Evolutionary conservation across 2,113 vertebrate genomes (phyloP).

Genomic region (Pseudorhombus dupliciocellatus): DNA sequence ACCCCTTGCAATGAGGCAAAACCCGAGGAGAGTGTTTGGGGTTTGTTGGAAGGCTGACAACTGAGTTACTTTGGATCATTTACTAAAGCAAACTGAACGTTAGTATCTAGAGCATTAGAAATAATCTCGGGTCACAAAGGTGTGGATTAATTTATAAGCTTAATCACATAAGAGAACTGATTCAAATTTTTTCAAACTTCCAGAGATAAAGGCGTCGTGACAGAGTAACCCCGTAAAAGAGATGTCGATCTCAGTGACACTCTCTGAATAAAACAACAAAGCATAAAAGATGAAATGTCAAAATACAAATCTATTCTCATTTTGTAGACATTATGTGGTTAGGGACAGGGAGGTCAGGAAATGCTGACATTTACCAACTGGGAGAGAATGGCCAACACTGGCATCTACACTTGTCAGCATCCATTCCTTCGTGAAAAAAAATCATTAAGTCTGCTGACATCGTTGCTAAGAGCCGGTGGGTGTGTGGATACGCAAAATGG

Average conservation of each 20-base stretch:
- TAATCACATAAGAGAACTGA: background rate
- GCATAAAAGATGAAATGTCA: background rate
- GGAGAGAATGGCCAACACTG: too few relatives aligned
- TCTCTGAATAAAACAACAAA: background rate
- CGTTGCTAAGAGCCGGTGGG: too few relatives aligned
- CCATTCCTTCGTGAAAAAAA: too few relatives aligned
- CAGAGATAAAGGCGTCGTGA: background rate
- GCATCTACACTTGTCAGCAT: too few relatives aligned
- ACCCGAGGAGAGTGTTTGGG: slow-evolving; percentile 8
- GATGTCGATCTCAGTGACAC: background rate
- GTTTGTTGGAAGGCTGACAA: slow-evolving; percentile 1
- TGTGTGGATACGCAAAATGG: too few relatives aligned
- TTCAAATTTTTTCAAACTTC: background rate
- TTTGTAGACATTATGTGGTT: background rate
- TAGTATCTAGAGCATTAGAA: slow-evolving; percentile 3
- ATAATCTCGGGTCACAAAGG: background rate
- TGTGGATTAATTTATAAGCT: background rate
- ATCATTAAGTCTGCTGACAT: too few relatives aligned
- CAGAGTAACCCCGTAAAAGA: background rate
- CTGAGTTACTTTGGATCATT: slow-evolving; percentile 30
- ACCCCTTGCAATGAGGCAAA: background rate
- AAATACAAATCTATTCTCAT: background rate
- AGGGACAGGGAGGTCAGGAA: background rate
- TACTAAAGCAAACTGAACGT: slow-evolving; percentile 22
- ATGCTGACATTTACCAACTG: background rate